phyloP scores from a whole-genome alignment of 1,140 invertebrate genomes.

The Chymomyza costata region DNA sequence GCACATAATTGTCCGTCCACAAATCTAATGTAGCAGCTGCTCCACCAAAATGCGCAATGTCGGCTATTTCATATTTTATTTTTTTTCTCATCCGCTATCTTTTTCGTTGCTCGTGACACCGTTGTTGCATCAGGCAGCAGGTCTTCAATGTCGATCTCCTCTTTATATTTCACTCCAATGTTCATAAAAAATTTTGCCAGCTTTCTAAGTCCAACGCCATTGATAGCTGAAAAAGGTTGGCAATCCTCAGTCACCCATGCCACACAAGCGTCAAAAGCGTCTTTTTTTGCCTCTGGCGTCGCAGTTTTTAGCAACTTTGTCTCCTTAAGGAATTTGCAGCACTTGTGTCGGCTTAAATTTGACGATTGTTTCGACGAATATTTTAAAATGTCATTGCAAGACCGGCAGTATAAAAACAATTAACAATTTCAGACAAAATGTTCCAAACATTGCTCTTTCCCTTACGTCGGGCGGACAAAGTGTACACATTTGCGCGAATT shows the following conservation, averaged over 20 bases:
- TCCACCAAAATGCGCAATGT: too few species aligned
- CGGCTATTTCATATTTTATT: conserved; percentile 22
- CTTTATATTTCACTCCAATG: conserved; percentile 17
- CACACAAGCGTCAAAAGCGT: neutral
- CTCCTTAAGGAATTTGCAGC: conserved; percentile 5
- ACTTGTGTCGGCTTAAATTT: conserved; percentile 17
- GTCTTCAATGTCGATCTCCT: conserved; percentile 16
- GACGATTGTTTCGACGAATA: conserved; percentile 21
- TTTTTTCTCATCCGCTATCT: conserved; percentile 19
- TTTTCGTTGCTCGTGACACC: conserved; percentile 6
- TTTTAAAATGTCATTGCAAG: conserved; percentile 13
- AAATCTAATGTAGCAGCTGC: too few species aligned
- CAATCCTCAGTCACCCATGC: conserved; percentile 27
- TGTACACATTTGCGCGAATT: too few species aligned
- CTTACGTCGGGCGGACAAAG: too few species aligned
- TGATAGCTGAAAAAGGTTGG: conserved; percentile 19
- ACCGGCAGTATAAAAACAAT: conserved; percentile 5
- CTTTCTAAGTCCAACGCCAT: conserved; percentile 13
- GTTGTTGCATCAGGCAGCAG: conserved; percentile 20
- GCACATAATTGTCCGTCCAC: too few species aligned
- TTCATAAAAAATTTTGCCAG: conserved; percentile 23
- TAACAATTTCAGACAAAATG: too few species aligned
- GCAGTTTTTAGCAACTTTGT: neutral
- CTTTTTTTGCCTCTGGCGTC: conserved; percentile 20
- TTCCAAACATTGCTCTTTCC: too few species aligned